Base-by-base conservation (phyloP, 2,888 invertebrate genomes). In the Liodrosophila aerea region DNA sequence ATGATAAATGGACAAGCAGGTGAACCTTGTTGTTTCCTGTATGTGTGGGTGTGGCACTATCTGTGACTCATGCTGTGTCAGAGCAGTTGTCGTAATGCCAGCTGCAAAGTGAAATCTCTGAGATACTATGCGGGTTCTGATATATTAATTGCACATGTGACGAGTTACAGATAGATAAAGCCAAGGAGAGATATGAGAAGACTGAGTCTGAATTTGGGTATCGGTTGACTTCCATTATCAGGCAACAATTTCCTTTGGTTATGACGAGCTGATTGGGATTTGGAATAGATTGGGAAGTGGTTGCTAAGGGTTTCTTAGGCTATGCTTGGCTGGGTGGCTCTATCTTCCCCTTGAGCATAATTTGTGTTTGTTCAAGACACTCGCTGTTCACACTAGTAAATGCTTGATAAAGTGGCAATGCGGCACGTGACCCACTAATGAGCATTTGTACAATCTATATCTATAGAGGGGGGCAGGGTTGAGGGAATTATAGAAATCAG, bases 391-490 rank as follows among this genome's bases (percentile, higher is more conserved):
- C 73, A 63, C 69, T 49, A 57, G 46, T 47, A 52, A 51, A 36
- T 40, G 37, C 57, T 39, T 59, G 76, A 65, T 65, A 66, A 66
- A 49, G 64, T 57, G 61, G 54, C 76, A 58, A 44, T 54, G 40
- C 39, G 73, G 54, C 76, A 75, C 76, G 73, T 74, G 73, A 57
- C 63, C 59, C 67, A 57, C 73, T 75, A 73, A 75, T 75, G 76
- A 75, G 76, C 54, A 53, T 73, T 73, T 74, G 75, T 73, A 60
- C 37, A 18, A 39, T 15, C 12, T 27, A 4, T 29, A 16, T 9
- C 11, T 7, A 4, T 1, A 8, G 13, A 22, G 33, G 34, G 18
- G 13, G 31, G 22, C 22, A n/a, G n/a, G n/a, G n/a, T n/a, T n/a
- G 13, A 8, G n/a, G 37, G 9, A 9, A 16, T 9, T 4, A 37